These are phyloP conservation scores for Pangasius mekongensis DNA, from an alignment of 2,797 vertebrate genomes.

Conservation along the genomic window DNA sequence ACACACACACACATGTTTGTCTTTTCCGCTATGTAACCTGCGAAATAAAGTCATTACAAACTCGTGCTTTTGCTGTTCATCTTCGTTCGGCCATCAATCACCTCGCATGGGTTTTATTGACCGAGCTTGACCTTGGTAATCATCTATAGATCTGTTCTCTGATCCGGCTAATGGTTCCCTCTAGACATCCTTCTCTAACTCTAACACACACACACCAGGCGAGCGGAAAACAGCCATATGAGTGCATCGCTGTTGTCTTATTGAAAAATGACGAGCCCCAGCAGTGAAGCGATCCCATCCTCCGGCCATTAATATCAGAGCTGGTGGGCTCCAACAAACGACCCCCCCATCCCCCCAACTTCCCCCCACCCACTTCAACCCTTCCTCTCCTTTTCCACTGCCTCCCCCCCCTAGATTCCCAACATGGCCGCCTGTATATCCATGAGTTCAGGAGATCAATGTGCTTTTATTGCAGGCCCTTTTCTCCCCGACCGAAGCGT, in stretches of 20 bases:
- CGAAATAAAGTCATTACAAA: constrained; percentile 30
- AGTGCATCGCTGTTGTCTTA: constrained; percentile 44
- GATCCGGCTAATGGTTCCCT: constrained; percentile 54
- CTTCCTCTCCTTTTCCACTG: neutral
- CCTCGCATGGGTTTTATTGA: constrained; percentile 30
- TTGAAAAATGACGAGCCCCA: constrained; percentile 71
- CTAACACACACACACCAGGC: constrained; percentile 13
- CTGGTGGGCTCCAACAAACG: constrained; percentile 66
- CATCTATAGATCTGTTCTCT: constrained; percentile 43
- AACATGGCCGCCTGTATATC: constrained; percentile 64
- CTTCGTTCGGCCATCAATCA: constrained; percentile 27
- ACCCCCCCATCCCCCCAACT: constrained; percentile 25
- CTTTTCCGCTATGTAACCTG: neutral
- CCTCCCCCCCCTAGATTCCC: constrained; percentile 25
- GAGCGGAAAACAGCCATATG: constrained; percentile 35
- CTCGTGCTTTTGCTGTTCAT: constrained; percentile 48
- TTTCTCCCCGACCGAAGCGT: constrained; percentile 62
- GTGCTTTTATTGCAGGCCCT: constrained; percentile 69
- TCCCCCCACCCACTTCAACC: neutral
- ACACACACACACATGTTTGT: neutral
- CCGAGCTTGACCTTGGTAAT: constrained; percentile 35
- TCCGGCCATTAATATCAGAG: constrained; percentile 69
- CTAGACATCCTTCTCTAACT: constrained; percentile 49
- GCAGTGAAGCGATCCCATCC: constrained; percentile 66
- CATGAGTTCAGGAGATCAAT: constrained; percentile 73